Conservation (phyloP, 2,888 invertebrate species). For the Catonia carolina region DNA sequence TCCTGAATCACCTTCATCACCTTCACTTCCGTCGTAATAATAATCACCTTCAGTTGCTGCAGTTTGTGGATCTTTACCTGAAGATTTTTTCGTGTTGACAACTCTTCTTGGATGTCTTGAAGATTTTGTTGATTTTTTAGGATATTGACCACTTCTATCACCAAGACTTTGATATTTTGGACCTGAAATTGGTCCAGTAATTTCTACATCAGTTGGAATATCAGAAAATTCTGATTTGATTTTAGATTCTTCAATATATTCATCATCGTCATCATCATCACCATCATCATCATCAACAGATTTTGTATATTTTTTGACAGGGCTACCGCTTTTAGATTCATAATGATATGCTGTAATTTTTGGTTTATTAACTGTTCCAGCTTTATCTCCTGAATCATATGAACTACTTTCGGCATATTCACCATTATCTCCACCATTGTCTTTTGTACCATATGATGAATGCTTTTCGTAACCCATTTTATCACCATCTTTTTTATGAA, state of each 20-base stretch:
- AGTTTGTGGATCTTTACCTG: conserved; percentile 19
- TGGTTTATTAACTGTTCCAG: conserved; percentile 35
- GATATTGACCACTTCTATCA: conserved; percentile 1
- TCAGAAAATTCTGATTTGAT: not conserved
- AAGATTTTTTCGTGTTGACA: not conserved
- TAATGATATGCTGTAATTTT: conserved; percentile 32
- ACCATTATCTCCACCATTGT: conserved; percentile 37
- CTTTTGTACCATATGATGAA: conserved; percentile 54
- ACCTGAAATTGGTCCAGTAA: conserved; percentile 17
- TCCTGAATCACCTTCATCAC: conserved; percentile 22
- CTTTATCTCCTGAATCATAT: conserved; percentile 43
- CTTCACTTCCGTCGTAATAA: conserved; percentile 29
- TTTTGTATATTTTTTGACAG: conserved; percentile 19
- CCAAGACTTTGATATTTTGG: conserved; percentile 25
- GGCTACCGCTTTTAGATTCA: conserved; percentile 29
- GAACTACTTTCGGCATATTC: conserved; percentile 36
- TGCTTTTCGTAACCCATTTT: conserved; percentile 64
- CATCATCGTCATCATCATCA: not conserved
- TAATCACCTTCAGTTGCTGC: conserved; percentile 29
- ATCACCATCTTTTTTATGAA: conserved; percentile 65
- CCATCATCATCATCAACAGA: conserved; percentile 17
- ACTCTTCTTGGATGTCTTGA: not conserved
- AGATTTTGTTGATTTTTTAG: not conserved
- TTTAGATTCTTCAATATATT: not conserved
- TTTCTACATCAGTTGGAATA: conserved; percentile 13